phyloP scores from a whole-genome alignment of 2,888 invertebrate genomes.

The Camptogramma bilineatum region DNA sequence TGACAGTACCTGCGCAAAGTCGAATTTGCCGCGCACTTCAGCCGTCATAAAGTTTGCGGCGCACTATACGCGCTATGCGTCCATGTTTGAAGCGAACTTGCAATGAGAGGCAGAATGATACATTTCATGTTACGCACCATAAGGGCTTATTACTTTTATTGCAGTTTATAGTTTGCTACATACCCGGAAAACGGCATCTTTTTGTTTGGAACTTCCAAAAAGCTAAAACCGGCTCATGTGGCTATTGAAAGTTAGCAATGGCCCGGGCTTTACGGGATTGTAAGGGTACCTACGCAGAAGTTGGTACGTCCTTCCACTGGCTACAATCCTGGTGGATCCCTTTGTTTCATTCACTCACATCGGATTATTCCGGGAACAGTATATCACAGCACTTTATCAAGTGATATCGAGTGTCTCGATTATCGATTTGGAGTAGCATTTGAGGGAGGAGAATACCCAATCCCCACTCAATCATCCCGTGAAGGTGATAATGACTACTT shows the following conservation, averaged over 20 bases:
- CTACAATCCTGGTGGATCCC: background rate
- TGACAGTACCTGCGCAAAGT: too few species aligned
- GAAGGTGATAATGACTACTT: too few species aligned
- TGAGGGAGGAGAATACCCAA: too few species aligned
- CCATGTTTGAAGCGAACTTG: too few species aligned
- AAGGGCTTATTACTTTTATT: constrained; percentile 12
- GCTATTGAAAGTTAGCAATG: constrained; percentile 4
- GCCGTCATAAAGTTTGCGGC: too few species aligned
- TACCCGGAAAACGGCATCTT: constrained; percentile 2
- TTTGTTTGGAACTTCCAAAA: constrained; percentile 8
- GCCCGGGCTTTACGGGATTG: background rate
- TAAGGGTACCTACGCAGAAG: background rate
- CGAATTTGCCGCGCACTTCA: too few species aligned
- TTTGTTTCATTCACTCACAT: background rate
- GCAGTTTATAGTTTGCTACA: constrained; percentile 8
- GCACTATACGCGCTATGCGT: too few species aligned
- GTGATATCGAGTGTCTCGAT: background rate
- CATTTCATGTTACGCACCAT: too few species aligned
- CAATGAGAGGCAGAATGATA: too few species aligned
- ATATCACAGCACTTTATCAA: background rate
- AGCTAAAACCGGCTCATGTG: constrained; percentile 8
- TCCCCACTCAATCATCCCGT: too few species aligned
- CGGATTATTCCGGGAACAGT: background rate
- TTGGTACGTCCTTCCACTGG: background rate
- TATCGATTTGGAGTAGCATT: too few species aligned